Evolutionary conservation across 2,113 vertebrate species (phyloP).

Genomic region (Echinops telfairi): DNA sequence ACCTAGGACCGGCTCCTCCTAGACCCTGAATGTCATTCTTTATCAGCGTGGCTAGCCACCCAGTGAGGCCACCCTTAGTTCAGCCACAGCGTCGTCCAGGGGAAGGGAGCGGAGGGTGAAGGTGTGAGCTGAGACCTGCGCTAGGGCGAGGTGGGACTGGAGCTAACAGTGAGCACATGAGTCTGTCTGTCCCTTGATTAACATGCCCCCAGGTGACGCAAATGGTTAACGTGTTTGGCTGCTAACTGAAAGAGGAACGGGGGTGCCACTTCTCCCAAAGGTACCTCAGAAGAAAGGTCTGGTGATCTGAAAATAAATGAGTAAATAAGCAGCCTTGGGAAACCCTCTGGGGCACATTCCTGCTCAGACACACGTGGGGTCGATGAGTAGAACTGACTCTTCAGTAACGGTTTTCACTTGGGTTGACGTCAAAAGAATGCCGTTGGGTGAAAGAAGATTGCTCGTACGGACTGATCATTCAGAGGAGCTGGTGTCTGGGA

Average conservation of each 20-base stretch:
- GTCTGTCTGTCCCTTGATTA: not conserved
- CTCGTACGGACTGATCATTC: too few relatives aligned
- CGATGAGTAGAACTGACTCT: not conserved
- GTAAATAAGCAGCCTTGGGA: too few relatives aligned
- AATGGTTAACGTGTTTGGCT: not conserved
- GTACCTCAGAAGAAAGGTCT: not conserved
- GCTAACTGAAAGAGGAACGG: not conserved
- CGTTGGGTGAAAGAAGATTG: too few relatives aligned
- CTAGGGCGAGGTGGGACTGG: not conserved
- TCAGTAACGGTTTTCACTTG: not conserved
- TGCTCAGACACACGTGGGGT: not conserved
- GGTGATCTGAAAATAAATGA: not conserved
- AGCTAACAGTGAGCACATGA: not conserved
- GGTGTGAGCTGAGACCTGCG: not conserved
- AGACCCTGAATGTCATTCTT: accelerated
- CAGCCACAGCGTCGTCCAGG: not conserved
- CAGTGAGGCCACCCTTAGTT: too few relatives aligned
- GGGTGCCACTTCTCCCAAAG: not conserved
- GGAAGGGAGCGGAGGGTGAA: not conserved
- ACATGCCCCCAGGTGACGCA: not conserved
- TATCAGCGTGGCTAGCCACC: not conserved
- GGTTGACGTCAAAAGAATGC: not conserved
- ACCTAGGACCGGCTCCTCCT: accelerated
- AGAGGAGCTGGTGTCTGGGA: too few relatives aligned
- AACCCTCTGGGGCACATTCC: not conserved